Base-by-base conservation (phyloP, 1,140 invertebrate genomes). In the Leptinotarsa defecta region DNA sequence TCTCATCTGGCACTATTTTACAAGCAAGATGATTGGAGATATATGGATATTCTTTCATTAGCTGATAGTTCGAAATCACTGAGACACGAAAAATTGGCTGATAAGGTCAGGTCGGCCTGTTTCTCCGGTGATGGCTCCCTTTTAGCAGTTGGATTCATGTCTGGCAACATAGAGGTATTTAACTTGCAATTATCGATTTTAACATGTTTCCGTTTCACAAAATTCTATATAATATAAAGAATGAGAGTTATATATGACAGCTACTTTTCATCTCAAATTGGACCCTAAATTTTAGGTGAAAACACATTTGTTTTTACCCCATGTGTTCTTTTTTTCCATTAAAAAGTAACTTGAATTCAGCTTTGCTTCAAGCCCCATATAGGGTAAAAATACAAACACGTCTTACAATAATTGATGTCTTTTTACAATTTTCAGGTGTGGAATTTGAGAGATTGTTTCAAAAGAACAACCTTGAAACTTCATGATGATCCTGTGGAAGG, bases 401-500 rank as follows among this genome's bases (percentile, higher is more conserved):
- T 43, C 8, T 43, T 11, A 43, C 8, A 43, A 43, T 43, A 11
- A 43, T 43, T 43, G 3, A 43, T 62, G 61, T 62, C 11, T 62
- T 17, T n/a, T 62, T 62, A n/a, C 2, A 20, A 13, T n/a, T 73
- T 62, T 62, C 5, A 76, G 71, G 52, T 76, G 17, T 76, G 64
- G 48, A 73, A 70, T 48, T 13, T 73, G 20, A n/a, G 34, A 8
- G 27, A 68, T 19, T 8, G n/a, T 15, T 65, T 57, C 22, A 68
- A 73, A 22, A 13, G 13, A 4, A 27, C 22, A n/a, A 24, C 57
- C 4, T 48, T 68, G 13, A 17, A 19, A 11, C 52, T 74, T n/a
- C 75, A 77, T 22, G 74, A 73, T 34, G 67, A 74, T 34, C 70
- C 71, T n/a, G 74, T 80, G n/a, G 65, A 78, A 64, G 57, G 76